Base-by-base conservation (phyloP, 1,140 invertebrate species). In the Trichoplusia ni region DNA sequence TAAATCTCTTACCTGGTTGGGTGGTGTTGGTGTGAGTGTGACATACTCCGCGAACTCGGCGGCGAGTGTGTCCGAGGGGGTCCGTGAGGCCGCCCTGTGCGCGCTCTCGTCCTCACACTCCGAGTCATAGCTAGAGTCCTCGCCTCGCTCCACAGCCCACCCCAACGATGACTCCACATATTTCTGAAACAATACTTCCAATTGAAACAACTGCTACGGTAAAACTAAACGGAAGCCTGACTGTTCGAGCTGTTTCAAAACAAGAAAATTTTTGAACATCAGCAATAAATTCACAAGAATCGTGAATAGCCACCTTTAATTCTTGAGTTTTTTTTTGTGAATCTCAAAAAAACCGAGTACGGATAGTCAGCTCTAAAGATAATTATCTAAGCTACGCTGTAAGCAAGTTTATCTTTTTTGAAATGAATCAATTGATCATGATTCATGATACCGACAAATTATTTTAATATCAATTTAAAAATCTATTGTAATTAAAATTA, bases 51-150 rank as follows among this genome's bases (percentile, higher is more conserved):
- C 95, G 75, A 95, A 97, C 87, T 97, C 96, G 0, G 95, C 95
- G 0, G 93, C 95, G 64, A 97, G 91, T 0, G 96, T 97, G 74
- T 97, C 96, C 1, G 95, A 97, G 0, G 94, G 92, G 0, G 96
- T 97, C 31, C 96, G 91, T 3, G 94, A 95, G 2, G 97, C 95
- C 67, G 96, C 94, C 31, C 95, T 92, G 81, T 97, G 96, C 0
- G 86, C 80, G n/a, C 90, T 86, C 27, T 94, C 94, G 42, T 95
- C 94, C 46, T 96, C 96, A 77, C 94, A 96, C 84, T 97, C 96
- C 3, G 95, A 96, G 86, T 97, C 96, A 84, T 97, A 97, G 67
- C 95, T 96, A 16, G 95, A 96, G 84, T 97, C 96, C 78, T 97
- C 96, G 73, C 94, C 92, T 4, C 93, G 92, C 64, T 93, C 92